Base-by-base conservation (phyloP, 2,113 vertebrate genomes). In the Carassius gibelio region DNA sequence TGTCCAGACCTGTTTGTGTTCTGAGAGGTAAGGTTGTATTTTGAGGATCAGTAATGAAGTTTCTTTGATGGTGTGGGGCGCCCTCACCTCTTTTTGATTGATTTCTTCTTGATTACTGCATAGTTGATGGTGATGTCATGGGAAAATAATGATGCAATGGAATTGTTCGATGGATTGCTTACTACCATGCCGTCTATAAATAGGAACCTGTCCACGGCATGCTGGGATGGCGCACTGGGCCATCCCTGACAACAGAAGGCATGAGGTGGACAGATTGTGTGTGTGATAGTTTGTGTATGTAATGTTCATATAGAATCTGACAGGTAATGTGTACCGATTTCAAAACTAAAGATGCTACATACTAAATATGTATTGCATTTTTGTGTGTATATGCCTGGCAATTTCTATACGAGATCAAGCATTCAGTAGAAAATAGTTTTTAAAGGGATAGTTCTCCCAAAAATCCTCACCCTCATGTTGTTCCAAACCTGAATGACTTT, bases 81-180 rank as follows among this genome's bases (percentile, higher is more conserved):
- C 0, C 19, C 55, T 50, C 9, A 34, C 17, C 8, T 66, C 80
- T 66, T 69, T 59, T 55, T 11, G 8, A 84, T 83, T 55, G 66
- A 86, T 82, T 45, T 61, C n/a, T 66, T 75, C 13, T 84, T 88
- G 86, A 92, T 30, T 26, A 23, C 38, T 45, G 66, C 55, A 84
- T 66, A 61, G 17, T 50, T 81, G 52, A 23, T 34, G 72, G 76
- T 55, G 75, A 61, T 59, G 74, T 78, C 81, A 71, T 85, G 89
- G 87, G 87, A 87, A 87, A 82, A 68, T 50, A 30, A 82, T 87
- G 81, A 87, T 83, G 86, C 68, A 85, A 89, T 50, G 45, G 66
- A 81, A 76, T 21, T 38, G 68, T 62, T 87, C 78, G 34, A 87
- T 86, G 84, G 72, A 84, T 61, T 66, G 68, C 82, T 82, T 66